Evolutionary conservation across 2,888 invertebrate species (phyloP).

Genomic region (Brachypterus glaber): DNA sequence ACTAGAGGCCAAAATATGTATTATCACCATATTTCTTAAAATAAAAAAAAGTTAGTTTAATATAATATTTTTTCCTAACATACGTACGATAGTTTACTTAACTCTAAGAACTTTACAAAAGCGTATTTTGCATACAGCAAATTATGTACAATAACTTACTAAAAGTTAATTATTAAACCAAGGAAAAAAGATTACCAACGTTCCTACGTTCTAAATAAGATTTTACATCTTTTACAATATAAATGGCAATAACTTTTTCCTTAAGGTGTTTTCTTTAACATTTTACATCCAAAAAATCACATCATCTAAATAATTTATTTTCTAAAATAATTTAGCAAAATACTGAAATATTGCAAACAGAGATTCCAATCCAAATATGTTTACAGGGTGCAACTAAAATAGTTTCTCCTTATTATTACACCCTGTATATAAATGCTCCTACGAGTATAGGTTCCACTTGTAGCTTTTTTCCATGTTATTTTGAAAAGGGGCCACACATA

Average conservation of each 20-base stretch:
- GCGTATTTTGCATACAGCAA: conserved; percentile 21
- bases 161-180: conserved; percentile 12
- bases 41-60: conserved; percentile 19
- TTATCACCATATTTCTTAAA: conserved; percentile 22
- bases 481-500: too few species aligned
- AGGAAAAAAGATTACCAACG: conserved; percentile 8
- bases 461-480: conserved; percentile 18
- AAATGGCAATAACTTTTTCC: conserved; percentile 22
- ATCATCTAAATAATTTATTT: conserved; percentile 31
- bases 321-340: conserved; percentile 34
- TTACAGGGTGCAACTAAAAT: too few species aligned
- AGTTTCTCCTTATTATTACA: too few species aligned
- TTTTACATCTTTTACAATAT: conserved; percentile 12
- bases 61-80: conserved; percentile 20
- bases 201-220: not conserved
- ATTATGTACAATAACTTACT: conserved; percentile 13
- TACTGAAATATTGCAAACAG: conserved; percentile 36
- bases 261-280: conserved; percentile 6
- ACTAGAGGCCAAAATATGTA: conserved; percentile 25
- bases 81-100: conserved; percentile 19
- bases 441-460: conserved; percentile 17
- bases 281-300: conserved; percentile 28
- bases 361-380: conserved; percentile 27
- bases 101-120: conserved; percentile 26
- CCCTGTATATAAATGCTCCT: conserved; percentile 27